Conservation (phyloP, 2,113 vertebrate species). For the Varanus salvator region DNA sequence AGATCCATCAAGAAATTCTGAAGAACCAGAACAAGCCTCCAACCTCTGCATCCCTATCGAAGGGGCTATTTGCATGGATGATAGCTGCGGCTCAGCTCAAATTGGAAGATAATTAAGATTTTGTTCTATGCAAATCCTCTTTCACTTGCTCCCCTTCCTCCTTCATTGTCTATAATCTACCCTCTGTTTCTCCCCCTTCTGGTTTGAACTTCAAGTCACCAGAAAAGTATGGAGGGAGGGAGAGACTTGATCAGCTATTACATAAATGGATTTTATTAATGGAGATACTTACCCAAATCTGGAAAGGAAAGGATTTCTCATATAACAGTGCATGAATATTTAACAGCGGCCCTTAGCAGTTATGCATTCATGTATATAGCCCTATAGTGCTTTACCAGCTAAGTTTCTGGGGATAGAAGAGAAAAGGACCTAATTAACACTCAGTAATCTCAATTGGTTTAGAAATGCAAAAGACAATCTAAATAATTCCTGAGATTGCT, state of each 20-base stretch:
- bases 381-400: constrained; percentile 66
- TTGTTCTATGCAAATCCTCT: neutral
- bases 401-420: constrained; percentile 66
- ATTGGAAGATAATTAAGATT: neutral
- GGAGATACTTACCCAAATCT: constrained; percentile 65
- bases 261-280: constrained; percentile 66
- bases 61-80: neutral
- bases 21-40: neutral
- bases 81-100: neutral
- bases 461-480: constrained; percentile 71
- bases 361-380: constrained; percentile 71
- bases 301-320: constrained; percentile 57
- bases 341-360: constrained; percentile 66
- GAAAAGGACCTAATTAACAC: constrained; percentile 74
- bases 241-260: constrained; percentile 48
- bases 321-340: constrained; percentile 72
- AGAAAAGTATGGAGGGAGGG: neutral
- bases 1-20: neutral
- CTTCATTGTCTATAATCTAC: neutral
- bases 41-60: neutral
- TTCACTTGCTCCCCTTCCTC: neutral
- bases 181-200: neutral
- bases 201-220: constrained; percentile 46
- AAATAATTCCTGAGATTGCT: constrained; percentile 70
- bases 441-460: constrained; percentile 67